These are phyloP conservation scores for Etheostoma perlongum DNA, from an alignment of 2,797 vertebrate species.

Conservation along the genomic window DNA sequence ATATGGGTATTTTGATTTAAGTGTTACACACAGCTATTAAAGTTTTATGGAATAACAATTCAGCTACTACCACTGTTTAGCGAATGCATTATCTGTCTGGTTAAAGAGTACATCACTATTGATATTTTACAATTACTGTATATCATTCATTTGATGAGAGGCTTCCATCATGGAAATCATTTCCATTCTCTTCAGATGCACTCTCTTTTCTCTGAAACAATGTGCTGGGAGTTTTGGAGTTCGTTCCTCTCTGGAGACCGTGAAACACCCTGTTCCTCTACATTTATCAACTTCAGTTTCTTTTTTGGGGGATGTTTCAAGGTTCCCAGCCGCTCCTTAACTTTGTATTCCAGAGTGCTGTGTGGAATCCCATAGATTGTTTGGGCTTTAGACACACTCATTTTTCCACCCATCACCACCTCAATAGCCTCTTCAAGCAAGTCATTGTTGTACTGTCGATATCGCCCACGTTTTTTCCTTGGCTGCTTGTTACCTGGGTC, in stretches of 20 bases:
- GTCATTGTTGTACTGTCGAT: conserved; percentile 98
- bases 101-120: conserved; percentile 45
- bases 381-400: conserved; percentile 99
- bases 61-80: conserved; percentile 40
- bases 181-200: conserved; percentile 53
- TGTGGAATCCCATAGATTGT: conserved; percentile 99
- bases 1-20: conserved; percentile 35
- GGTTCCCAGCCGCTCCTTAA: conserved; percentile 98
- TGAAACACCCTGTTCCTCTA: conserved; percentile 82
- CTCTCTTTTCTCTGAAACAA: conserved; percentile 48
- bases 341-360: conserved; percentile 99
- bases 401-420: conserved; percentile 98
- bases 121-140: conserved; percentile 21
- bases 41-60: conserved; percentile 34
- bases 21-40: conserved; percentile 21
- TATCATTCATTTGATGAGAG: conserved; percentile 66
- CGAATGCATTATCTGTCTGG: conserved; percentile 57
- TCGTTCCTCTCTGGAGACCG: conserved; percentile 51
- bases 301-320: conserved; percentile 99
- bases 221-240: conserved; percentile 38
- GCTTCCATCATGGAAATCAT: conserved; percentile 50
- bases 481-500: conserved; percentile 95
- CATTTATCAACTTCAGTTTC: conserved; percentile 94
- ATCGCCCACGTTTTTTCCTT: conserved; percentile 97
- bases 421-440: conserved; percentile 98